A percentile compares a stretch with the other conserved stretches of the same genome.
phyloP scores from a whole-genome alignment of 2,113 vertebrate genomes.

The Megalops atlanticus region DNA sequence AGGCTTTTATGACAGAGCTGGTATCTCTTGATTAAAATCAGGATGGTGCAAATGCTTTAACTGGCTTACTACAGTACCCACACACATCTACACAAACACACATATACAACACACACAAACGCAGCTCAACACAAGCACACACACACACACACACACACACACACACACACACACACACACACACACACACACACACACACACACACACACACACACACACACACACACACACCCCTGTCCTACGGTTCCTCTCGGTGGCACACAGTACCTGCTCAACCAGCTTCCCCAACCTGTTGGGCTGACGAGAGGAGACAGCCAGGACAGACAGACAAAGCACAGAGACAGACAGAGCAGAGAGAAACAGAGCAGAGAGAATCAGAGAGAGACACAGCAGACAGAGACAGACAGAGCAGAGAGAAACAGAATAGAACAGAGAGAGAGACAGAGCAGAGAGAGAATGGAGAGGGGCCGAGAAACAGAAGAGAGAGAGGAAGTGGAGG shows the following conservation, averaged over 20 bases:
- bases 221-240: neutral
- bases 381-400: too few species aligned
- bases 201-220: neutral
- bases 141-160: neutral
- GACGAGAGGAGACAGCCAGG: slow-evolving; percentile 79
- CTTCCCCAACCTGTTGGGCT: slow-evolving; percentile 98
- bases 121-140: neutral
- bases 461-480: slow-evolving; percentile 16
- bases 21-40: too few species aligned
- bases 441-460: slow-evolving; percentile 5
- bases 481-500: neutral
- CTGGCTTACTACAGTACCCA: neutral
- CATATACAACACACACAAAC: neutral
- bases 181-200: neutral
- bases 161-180: neutral
- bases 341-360: too few species aligned
- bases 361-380: too few species aligned
- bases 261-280: slow-evolving; percentile 95
- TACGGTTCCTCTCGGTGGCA: slow-evolving; percentile 53
- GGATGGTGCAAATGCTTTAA: neutral
- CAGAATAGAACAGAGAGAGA: neutral
- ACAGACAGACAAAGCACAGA: slow-evolving; percentile 55
- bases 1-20: too few species aligned
- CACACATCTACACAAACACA: neutral
- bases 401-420: neutral